Evolutionary conservation across 1,140 invertebrate genomes (phyloP), one percentile per base, ranked within the genome.

Genomic region (Drosophila truncata): DNA sequence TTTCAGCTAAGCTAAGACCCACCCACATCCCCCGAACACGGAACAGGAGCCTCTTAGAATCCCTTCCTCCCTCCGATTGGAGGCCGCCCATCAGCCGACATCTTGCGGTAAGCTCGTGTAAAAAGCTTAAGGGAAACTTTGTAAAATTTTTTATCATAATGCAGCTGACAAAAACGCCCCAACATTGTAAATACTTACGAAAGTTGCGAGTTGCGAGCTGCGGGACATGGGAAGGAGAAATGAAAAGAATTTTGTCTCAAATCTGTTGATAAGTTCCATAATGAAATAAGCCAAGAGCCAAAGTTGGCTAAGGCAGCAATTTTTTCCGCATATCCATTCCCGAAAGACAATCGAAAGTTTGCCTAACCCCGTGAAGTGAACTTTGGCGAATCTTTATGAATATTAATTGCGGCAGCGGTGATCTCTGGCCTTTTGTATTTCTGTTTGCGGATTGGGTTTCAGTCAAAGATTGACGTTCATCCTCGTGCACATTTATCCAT

Each of bases 51-150:
- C 8, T 7, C 20, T 29, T 2, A 1, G 23, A 2, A 13, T 7
- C 14, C 2, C 8, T 0, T 14, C 6, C 3, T 0, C 29, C 25
- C 49, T 16, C 23, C 7, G 16, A 47, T 58, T n/a, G 52, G 46
- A 25, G 46, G 47, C n/a, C 47, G 62, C 37, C 62, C 47, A 54
- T 70, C 29, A 52, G 65, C 42, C 67, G 16, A 72, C 67, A 72
- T 78, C 57, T 69, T 59, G 75, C 76, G 58, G 75, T 78, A 59
- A 78, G 74, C 74, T 71, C 54, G 76, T 72, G 75, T 78, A 78
- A 78, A 78, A 78, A 78, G 76, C 76, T 78, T 78, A 78, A 70
- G 66, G 65, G 70, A 78, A 78, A 78, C 66, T 78, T 78, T 78
- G 52, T 49, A 79, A 63, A 66, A 70, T 72, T 72, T 79, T 72